These are phyloP conservation scores for Limenitis arthemis DNA, from an alignment of 2,888 invertebrate genomes.

Conservation along the genomic window DNA sequence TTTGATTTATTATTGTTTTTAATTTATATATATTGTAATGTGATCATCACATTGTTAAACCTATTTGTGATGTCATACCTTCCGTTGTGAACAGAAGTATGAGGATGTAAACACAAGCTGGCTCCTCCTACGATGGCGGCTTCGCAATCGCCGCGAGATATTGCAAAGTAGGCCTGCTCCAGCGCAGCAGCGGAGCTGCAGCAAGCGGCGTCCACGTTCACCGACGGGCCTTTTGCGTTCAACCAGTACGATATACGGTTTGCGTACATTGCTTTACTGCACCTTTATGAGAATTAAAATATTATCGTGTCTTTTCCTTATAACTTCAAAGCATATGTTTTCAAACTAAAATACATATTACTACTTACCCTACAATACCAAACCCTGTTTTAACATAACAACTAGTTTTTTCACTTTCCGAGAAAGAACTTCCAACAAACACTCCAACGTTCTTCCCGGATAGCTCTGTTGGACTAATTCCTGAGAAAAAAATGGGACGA, in stretches of 20 bases:
- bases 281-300: constrained; percentile 28
- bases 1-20: too few species aligned
- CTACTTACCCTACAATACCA: not conserved
- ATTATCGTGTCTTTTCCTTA: not conserved
- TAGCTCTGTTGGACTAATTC: not conserved
- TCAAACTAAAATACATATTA: not conserved
- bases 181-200: constrained; percentile 43
- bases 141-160: constrained; percentile 47
- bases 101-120: constrained; percentile 72
- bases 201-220: constrained; percentile 43
- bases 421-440: not conserved
- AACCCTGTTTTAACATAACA: not conserved
- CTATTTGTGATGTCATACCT: constrained; percentile 30
- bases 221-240: constrained; percentile 51
- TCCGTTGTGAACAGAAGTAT: constrained; percentile 41
- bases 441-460: constrained; percentile 1
- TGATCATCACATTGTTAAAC: too few species aligned
- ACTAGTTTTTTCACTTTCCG: not conserved
- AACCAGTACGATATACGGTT: constrained; percentile 60
- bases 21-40: too few species aligned
- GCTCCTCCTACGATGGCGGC: constrained; percentile 75
- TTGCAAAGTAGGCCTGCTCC: constrained; percentile 41
- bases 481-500: not conserved
- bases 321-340: not conserved
- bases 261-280: constrained; percentile 49